phyloP scores from a whole-genome alignment of 2,113 vertebrate genomes.

The Sterna hirundo region DNA sequence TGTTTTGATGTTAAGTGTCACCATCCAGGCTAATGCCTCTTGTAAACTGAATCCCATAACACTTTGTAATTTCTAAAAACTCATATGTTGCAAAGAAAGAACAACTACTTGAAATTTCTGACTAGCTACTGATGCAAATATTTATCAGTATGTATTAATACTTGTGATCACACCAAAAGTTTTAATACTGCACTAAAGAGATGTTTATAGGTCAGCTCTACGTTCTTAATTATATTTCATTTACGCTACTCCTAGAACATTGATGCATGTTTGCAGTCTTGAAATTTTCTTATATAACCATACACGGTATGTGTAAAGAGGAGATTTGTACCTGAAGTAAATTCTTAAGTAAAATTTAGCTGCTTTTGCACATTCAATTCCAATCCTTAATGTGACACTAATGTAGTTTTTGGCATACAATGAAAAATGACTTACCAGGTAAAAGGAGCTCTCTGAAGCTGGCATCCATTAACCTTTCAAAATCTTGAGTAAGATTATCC shows the following conservation, averaged over 20 bases:
- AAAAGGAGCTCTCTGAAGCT: conserved; percentile 58
- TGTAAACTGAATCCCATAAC: neutral
- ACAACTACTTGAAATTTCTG: neutral
- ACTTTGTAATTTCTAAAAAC: neutral
- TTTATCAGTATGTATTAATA: neutral
- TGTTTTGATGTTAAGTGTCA: neutral
- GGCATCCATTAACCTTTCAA: conserved; percentile 43
- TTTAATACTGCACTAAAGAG: neutral
- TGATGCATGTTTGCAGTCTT: neutral
- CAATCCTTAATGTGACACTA: neutral
- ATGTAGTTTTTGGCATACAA: conserved; percentile 13
- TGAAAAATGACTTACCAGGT: conserved; percentile 41
- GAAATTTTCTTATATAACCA: neutral
- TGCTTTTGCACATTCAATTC: neutral
- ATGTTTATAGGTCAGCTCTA: neutral
- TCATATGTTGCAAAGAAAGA: neutral
- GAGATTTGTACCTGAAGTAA: neutral
- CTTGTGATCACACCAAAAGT: neutral
- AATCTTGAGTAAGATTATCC: conserved; percentile 56
- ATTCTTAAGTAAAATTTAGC: neutral
- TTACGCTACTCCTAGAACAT: neutral
- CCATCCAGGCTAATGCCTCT: neutral
- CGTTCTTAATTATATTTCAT: neutral
- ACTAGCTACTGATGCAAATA: neutral
- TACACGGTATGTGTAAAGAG: neutral